A percentile compares a stretch with the other conserved stretches of the same genome.
Evolutionary conservation across 2,797 vertebrate genomes (phyloP).

Genomic region (Argyrosomus regius): DNA sequence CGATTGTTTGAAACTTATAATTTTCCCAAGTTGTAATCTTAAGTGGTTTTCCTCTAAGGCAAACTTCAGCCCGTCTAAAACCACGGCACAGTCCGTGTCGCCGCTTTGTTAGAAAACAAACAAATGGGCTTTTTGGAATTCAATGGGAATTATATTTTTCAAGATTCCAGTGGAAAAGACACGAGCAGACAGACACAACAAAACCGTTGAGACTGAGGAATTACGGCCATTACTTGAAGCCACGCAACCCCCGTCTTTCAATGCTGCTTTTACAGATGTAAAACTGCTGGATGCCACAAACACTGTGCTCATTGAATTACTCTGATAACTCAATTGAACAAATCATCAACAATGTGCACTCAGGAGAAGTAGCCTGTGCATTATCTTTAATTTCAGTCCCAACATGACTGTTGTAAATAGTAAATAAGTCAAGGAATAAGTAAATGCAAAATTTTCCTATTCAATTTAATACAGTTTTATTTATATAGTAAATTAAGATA

Average conservation of each 20-base stretch:
- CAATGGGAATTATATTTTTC: conserved; percentile 40
- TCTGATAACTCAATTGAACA: conserved; percentile 3
- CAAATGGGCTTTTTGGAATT: conserved; percentile 43
- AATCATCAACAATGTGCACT: not conserved
- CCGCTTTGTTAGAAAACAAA: conserved; percentile 61
- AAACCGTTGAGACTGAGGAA: conserved; percentile 1
- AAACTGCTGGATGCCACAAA: not conserved
- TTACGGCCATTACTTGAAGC: conserved; percentile 11
- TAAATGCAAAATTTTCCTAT: too few species aligned
- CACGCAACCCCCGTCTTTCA: not conserved
- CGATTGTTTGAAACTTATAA: conserved; percentile 67
- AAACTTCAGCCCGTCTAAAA: conserved; percentile 57
- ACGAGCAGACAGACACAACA: conserved; percentile 14
- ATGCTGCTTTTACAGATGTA: not conserved
- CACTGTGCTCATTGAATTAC: conserved; percentile 8
- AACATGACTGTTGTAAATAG: too few species aligned
- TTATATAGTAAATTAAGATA: too few species aligned
- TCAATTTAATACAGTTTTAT: not conserved
- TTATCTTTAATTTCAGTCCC: not conserved
- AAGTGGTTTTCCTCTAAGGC: conserved; percentile 60
- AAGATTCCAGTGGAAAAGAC: conserved; percentile 16
- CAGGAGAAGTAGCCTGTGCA: not conserved
- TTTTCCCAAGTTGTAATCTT: conserved; percentile 70
- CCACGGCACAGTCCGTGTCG: conserved; percentile 39
- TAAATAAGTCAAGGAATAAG: too few species aligned